These are phyloP conservation scores for Onychostruthus taczanowskii DNA, from an alignment of 2,113 vertebrate species.

Conservation along the genomic window DNA sequence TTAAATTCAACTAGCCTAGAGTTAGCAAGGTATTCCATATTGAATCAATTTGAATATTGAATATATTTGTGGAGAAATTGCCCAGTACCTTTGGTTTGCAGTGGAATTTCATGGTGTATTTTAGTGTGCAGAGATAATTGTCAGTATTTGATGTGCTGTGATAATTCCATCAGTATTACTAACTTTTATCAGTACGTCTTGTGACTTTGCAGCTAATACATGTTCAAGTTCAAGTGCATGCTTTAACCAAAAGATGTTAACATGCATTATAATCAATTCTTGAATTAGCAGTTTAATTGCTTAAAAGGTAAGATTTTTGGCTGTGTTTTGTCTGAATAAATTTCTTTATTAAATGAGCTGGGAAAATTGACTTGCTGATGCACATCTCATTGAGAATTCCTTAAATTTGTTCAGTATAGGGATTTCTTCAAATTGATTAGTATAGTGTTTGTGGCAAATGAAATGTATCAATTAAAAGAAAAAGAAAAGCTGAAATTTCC, in stretches of 20 bases:
- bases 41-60: neutral
- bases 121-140: neutral
- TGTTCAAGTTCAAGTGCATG: neutral
- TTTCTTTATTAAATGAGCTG: neutral
- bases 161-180: neutral
- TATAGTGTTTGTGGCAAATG: neutral
- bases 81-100: neutral
- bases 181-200: neutral
- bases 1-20: neutral
- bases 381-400: neutral
- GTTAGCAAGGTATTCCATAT: neutral
- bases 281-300: constrained; percentile 18
- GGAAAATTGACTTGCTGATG: neutral
- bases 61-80: neutral
- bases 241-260: constrained; percentile 27
- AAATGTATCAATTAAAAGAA: neutral
- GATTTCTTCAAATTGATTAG: neutral
- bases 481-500: neutral
- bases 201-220: neutral
- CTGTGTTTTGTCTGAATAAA: neutral
- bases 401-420: neutral
- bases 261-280: neutral
- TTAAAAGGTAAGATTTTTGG: neutral
- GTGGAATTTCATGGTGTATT: neutral
- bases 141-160: neutral